A percentile compares a stretch with the other conserved stretches of the same genome.
Conservation (phyloP, 2,888 invertebrate genomes). For the Metopia argyrocephala region DNA sequence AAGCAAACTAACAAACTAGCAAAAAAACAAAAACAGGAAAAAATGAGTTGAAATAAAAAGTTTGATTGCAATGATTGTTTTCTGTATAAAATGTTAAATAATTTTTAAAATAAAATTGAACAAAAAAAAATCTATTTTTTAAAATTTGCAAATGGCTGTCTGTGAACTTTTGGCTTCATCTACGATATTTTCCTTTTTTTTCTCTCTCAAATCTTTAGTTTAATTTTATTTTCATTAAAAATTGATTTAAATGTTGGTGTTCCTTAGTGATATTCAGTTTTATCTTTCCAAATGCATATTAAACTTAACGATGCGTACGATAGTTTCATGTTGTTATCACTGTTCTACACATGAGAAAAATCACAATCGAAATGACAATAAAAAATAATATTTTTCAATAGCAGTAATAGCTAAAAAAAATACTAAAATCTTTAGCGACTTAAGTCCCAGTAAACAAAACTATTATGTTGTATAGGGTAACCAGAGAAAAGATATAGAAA, state of each 20-base stretch:
- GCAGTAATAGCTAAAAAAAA: background rate
- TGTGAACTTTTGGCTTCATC: too few species aligned
- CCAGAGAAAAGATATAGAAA: too few species aligned
- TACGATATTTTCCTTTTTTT: background rate
- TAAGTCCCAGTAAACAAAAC: background rate
- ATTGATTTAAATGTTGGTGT: background rate
- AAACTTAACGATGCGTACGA: conserved; percentile 23
- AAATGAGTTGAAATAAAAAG: too few species aligned
- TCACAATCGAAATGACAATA: conserved; percentile 14
- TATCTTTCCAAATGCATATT: background rate
- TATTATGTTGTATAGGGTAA: background rate
- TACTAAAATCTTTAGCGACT: background rate
- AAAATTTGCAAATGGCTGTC: too few species aligned
- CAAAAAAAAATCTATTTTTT: background rate
- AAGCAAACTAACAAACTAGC: background rate
- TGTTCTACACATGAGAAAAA: conserved; percentile 7
- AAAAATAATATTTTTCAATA: background rate
- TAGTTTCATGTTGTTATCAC: background rate
- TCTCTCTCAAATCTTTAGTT: background rate
- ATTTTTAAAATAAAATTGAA: conserved; percentile 30
- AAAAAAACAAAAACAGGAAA: too few species aligned
- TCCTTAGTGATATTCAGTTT: background rate
- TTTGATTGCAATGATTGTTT: background rate
- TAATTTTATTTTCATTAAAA: background rate
- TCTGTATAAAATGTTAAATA: conserved; percentile 5